These are phyloP conservation scores for Drosophila ogumai DNA, from an alignment of 1,140 invertebrate species.

Conservation along the genomic window DNA sequence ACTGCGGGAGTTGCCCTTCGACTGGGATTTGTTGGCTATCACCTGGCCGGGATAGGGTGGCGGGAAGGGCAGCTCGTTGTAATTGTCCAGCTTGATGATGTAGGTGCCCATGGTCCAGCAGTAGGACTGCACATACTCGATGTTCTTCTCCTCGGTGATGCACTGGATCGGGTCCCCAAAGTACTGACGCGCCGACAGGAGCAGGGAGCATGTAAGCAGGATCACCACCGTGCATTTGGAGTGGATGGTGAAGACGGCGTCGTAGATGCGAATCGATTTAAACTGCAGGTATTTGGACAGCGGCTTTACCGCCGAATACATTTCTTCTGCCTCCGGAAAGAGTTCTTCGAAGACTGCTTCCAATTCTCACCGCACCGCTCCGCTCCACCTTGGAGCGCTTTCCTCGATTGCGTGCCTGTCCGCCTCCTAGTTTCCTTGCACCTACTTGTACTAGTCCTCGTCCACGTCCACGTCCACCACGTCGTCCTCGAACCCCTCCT, in stretches of 20 bases:
- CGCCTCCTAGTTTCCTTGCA: neutral
- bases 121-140: slow-evolving; percentile 89
- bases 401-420: neutral
- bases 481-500: neutral
- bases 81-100: slow-evolving; percentile 85
- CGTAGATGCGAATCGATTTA: slow-evolving; percentile 88
- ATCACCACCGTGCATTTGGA: slow-evolving; percentile 89
- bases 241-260: slow-evolving; percentile 89
- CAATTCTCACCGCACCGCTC: slow-evolving; percentile 47
- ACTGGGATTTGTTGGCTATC: neutral
- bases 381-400: slow-evolving; percentile 11
- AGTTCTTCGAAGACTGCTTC: slow-evolving; percentile 64
- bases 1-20: neutral
- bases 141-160: slow-evolving; percentile 86
- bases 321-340: slow-evolving; percentile 72
- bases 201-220: slow-evolving; percentile 87
- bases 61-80: neutral
- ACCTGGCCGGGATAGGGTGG: neutral
- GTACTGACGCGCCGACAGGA: slow-evolving; percentile 89
- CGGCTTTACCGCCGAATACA: slow-evolving; percentile 81
- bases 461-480: neutral
- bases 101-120: slow-evolving; percentile 93
- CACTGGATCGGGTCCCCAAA: slow-evolving; percentile 90
- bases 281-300: slow-evolving; percentile 86
- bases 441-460: neutral